Percentiles rank a stretch among this genome's conserved stretches.
Conservation (phyloP, 2,797 vertebrate genomes). For the Enteromius radiatus region DNA sequence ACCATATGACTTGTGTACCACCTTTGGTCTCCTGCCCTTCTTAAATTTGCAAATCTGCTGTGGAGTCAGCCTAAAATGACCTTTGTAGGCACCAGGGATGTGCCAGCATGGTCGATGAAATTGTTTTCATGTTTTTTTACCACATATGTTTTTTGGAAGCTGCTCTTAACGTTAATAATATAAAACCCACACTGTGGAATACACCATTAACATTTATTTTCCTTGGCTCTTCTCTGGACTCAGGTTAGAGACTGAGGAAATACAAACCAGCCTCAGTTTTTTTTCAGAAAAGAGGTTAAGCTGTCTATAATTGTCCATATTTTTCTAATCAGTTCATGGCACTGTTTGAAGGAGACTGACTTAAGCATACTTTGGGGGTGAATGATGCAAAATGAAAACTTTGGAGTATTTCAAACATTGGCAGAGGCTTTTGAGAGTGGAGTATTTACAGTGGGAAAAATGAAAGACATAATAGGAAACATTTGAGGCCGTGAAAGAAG, state of each 20-base stretch:
- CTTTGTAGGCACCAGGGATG: slow-evolving; percentile 14
- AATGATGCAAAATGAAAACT: slow-evolving; percentile 66
- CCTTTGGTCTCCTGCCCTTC: slow-evolving; percentile 1
- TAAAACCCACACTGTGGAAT: slow-evolving; percentile 56
- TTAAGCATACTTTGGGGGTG: slow-evolving; percentile 62
- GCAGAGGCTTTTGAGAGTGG: slow-evolving; percentile 54
- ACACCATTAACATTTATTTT: slow-evolving; percentile 61
- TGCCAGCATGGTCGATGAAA: background rate
- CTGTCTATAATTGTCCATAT: slow-evolving; percentile 62
- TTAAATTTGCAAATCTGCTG: slow-evolving; percentile 22
- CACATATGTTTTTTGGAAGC: slow-evolving; percentile 49
- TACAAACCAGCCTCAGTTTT: slow-evolving; percentile 43
- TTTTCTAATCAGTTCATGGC: slow-evolving; percentile 64
- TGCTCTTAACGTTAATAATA: slow-evolving; percentile 53
- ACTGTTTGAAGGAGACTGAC: slow-evolving; percentile 58
- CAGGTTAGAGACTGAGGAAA: slow-evolving; percentile 55
- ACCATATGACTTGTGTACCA: background rate
- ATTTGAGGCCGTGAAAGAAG: slow-evolving; percentile 60
- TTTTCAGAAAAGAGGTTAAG: slow-evolving; percentile 57
- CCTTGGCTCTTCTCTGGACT: slow-evolving; percentile 53
- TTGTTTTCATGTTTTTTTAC: slow-evolving; percentile 25
- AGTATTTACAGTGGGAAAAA: slow-evolving; percentile 66
- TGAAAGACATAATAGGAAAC: slow-evolving; percentile 64
- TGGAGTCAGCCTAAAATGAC: slow-evolving; percentile 29
- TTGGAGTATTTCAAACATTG: slow-evolving; percentile 61